Base-by-base conservation (phyloP, 2,888 invertebrate genomes). In the Achlya flavicornis region DNA sequence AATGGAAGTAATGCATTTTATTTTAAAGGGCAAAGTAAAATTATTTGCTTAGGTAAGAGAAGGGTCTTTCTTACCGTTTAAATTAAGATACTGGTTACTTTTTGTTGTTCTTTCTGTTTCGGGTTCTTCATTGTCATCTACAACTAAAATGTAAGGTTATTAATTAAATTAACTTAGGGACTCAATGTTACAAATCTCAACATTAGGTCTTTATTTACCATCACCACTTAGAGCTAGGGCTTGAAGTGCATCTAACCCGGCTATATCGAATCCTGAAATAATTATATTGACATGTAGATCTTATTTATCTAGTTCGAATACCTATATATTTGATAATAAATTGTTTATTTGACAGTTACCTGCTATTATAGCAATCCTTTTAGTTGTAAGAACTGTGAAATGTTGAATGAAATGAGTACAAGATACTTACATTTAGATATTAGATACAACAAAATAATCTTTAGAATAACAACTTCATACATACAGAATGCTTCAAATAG, bases 161-260 rank as follows among this genome's bases (percentile, higher is more conserved):
- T 6, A 53, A 19, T 19, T 38, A 41, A 12, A 12, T 10, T 10
- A n/a, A n/a, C n/a, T n/a, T n/a, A n/a, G 8, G 3, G 0, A 10
- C 2, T 10, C 7, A 38, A 8, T 10, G 2, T 7, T 10, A 38
- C 10, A 38, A 16, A 16, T 3, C 48, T 57, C 61, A 53, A 43
- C 58, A 61, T 32, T 33, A 46, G 12, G 14, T 60, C 43, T 58
- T 41, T 60, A 67, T 63, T 67, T 80, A 89, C 91, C 79, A 67
- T 87, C 81, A 58, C 88, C 90, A 43, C 79, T 80, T 0, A 89
- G 74, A 35, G 89, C 84, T 61, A 91, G 71, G 2, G 89, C 88
- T 81, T 91, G 90, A 58, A 91, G 74, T 10, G 87, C 88, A 64
- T 91, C 89, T 57, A 92, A 74, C 12, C 86, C 85, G 41, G 73